Evolutionary conservation across 2,797 vertebrate species (phyloP), one percentile per base, ranked within the genome.

Genomic region (Darevskia nairensis): DNA sequence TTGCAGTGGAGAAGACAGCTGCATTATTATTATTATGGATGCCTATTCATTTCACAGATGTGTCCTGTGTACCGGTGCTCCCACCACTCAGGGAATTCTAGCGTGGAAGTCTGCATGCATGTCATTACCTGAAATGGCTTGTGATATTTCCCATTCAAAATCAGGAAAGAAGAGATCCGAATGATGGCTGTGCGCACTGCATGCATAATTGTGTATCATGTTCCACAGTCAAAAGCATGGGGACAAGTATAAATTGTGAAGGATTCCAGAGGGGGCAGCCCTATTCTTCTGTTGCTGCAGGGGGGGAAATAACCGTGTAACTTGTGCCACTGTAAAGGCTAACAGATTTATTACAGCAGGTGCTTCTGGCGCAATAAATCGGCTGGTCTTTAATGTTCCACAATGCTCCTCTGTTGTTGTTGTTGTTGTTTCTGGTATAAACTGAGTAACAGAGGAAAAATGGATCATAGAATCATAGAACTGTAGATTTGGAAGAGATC

Each of bases 191-290:
- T 27, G 39, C 21, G 17, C 35, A 3, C 19, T 55, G 35, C 13
- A 11, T 25, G 66, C 7, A 17, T 84, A 78, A 84, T 41, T 84
- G 27, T 41, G 21, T 32, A 41, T 69, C 81, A 78, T 78, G 19
- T 59, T 78, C 44, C 55, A n/a, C 66, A 69, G 19, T 84, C 64
- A 71, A 83, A 88, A 69, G 29, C 32, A 59, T 35, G n/a, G 86
- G 17, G 59, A 66, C 17, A 4, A 27, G 46, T 13, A 76, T 76
- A 82, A 64, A 88, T 83, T 69, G 74, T 61, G 66, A 66, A 29
- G 61, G 74, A 64, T 75, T 61, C 39, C 50, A 44, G 77, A 86
- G 5, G 66, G 50, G 66, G 66, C 25, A 72, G 50, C 50, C 21
- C 6, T 29, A 46, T 61, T 61, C 69, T 74, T 64, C 55, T 64